Base-by-base conservation (phyloP, 2,888 invertebrate genomes). In the Cancer borealis region DNA sequence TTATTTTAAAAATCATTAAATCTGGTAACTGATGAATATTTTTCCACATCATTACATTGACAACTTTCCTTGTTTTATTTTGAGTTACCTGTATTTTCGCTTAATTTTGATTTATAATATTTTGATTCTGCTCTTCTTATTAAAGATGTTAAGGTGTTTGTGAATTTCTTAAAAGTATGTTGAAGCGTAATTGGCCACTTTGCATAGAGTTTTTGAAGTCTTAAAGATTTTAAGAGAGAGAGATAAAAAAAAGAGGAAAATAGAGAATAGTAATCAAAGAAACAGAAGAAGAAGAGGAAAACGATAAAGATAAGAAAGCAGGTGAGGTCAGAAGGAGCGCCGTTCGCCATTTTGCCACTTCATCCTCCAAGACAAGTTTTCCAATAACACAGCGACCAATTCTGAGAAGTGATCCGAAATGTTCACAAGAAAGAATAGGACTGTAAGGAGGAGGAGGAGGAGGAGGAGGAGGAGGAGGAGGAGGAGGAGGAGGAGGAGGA, bases 351-450 rank as follows among this genome's bases (percentile, higher is more conserved):
- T 14, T 79, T 79, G 79, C 30, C 79, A 79, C 79, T 79, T 30
- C 79, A 79, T 30, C 30, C 21, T 21, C 26, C 5, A 26, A 26
- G 47, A 54, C 89, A 90, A 90, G 49, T 91, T 91, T 66, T 91
- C 91, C 60, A 91, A 91, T 60, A 66, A 66, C 73, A 46, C 73
- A n/a, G 45, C 91, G 73, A 54, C 66, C 45, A 66, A 73, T 73
- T 21, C 91, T 91, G 91, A 60, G 66, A 91, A 91, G n/a, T 73
- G 91, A 91, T 91, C 73, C 45, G 60, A 92, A 92, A 87, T 87
- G 88, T 92, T 54, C 39, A 92, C 84, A 92, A 92, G 92, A 92
- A 92, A 17, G 49, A 92, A 79, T 46, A 46, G 92, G 47, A 46
- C 5, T 45, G 46, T 6, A 14, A 26, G 46, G 46, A n/a, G 47